These are phyloP conservation scores for Pterocles orientalis DNA, from an alignment of 2,113 vertebrate species.

Conservation along the genomic window DNA sequence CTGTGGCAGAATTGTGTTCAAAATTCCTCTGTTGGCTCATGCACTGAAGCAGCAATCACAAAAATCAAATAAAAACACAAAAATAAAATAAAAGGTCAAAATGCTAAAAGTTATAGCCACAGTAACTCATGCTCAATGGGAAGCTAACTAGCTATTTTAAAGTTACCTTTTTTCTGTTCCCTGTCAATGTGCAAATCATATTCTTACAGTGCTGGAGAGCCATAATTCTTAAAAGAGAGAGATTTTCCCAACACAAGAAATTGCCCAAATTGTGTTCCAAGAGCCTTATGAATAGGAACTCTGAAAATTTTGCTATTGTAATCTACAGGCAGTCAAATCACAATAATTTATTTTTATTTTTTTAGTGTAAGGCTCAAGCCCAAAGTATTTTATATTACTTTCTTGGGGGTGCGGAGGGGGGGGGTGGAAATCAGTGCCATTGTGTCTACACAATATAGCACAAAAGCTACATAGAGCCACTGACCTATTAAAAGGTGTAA, in stretches of 20 bases:
- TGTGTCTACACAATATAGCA: background rate
- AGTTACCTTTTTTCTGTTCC: background rate
- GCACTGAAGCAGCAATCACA: background rate
- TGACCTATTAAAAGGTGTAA: background rate
- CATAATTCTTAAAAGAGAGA: background rate
- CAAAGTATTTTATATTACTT: background rate
- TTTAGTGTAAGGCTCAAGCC: background rate
- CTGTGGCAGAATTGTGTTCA: background rate
- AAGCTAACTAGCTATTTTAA: background rate
- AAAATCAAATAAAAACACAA: background rate
- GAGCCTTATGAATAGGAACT: background rate
- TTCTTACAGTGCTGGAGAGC: background rate
- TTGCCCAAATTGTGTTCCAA: background rate
- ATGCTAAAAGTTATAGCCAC: background rate
- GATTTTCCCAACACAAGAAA: slow-evolving; percentile 4
- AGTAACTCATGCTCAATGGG: background rate
- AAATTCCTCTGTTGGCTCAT: background rate
- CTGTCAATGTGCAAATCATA: background rate
- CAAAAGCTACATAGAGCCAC: background rate
- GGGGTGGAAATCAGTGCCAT: background rate
- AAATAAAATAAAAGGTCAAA: slow-evolving; percentile 28
- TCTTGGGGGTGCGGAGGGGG: background rate
- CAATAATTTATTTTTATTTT: background rate
- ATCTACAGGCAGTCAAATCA: background rate
- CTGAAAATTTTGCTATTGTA: background rate